Conservation (phyloP, 1,140 invertebrate genomes). For the Orchesella cincta region DNA sequence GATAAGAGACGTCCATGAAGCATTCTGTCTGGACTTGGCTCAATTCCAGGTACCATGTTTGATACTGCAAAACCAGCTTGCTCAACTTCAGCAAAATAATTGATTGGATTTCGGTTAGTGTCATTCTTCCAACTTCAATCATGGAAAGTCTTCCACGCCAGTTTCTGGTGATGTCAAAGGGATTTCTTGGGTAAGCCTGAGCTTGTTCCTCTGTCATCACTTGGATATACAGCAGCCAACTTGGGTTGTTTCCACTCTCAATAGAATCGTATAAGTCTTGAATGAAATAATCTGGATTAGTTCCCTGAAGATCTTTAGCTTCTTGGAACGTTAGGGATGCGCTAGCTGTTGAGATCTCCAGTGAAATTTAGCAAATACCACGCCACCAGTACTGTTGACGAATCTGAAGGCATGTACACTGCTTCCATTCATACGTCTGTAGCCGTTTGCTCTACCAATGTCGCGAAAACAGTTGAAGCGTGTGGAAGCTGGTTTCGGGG, state of each 20-base stretch:
- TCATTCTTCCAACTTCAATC: constrained; percentile 62
- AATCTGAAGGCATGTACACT: constrained; percentile 70
- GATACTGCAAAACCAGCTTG: constrained; percentile 62
- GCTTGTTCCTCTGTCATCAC: neutral
- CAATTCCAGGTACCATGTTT: constrained; percentile 55
- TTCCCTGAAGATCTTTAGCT: constrained; percentile 63
- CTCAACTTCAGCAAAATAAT: constrained; percentile 63
- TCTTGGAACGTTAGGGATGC: constrained; percentile 62
- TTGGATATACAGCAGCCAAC: constrained; percentile 23
- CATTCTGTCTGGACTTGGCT: constrained; percentile 67
- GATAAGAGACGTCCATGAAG: constrained; percentile 66
- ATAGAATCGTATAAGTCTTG: constrained; percentile 38
- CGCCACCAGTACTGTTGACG: constrained; percentile 44
- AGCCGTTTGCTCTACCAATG: constrained; percentile 62
- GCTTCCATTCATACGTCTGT: constrained; percentile 65
- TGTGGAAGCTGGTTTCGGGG: constrained; percentile 62
- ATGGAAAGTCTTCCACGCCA: constrained; percentile 62
- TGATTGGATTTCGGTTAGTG: constrained; percentile 60
- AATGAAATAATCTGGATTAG: constrained; percentile 60
- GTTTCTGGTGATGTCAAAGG: neutral
- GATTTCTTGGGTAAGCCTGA: neutral
- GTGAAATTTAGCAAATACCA: constrained; percentile 67
- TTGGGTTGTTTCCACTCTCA: constrained; percentile 9
- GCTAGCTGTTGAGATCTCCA: constrained; percentile 69
- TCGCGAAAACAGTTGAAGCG: constrained; percentile 63